A percentile compares a stretch with the other conserved stretches of the same genome.
These are phyloP conservation scores for Acanthiza pusilla DNA, from an alignment of 2,797 vertebrate genomes.

Conservation along the genomic window DNA sequence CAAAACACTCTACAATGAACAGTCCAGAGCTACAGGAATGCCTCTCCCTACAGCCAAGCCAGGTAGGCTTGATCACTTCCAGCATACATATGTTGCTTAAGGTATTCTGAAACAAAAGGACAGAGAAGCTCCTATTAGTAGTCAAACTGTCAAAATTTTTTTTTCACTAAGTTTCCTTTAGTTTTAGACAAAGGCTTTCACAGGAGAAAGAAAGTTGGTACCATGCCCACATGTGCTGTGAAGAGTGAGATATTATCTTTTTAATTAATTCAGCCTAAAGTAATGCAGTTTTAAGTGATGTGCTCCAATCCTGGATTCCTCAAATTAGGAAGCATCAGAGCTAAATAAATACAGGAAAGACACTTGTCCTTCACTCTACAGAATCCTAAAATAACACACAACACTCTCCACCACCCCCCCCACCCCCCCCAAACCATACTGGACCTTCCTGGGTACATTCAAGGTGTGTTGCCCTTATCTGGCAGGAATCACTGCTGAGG, in stretches of 20 bases:
- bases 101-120: neutral
- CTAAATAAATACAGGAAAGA: neutral
- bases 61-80: neutral
- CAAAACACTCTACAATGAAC: neutral
- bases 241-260: neutral
- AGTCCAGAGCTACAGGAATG: neutral
- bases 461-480: neutral
- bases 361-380: neutral
- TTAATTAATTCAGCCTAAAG: constrained; percentile 23
- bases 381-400: neutral
- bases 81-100: neutral
- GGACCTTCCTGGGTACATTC: neutral
- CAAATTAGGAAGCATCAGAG: neutral
- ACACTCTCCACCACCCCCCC: neutral
- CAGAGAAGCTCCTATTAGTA: neutral
- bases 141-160: neutral
- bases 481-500: neutral
- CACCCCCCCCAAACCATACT: neutral
- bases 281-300: neutral
- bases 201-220: neutral
- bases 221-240: neutral
- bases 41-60: neutral
- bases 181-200: neutral
- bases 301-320: neutral
- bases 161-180: neutral